Evolutionary conservation across 2,797 vertebrate species (phyloP), one percentile per base, ranked within the genome.

Genomic region (Steatocranus sp.): DNA sequence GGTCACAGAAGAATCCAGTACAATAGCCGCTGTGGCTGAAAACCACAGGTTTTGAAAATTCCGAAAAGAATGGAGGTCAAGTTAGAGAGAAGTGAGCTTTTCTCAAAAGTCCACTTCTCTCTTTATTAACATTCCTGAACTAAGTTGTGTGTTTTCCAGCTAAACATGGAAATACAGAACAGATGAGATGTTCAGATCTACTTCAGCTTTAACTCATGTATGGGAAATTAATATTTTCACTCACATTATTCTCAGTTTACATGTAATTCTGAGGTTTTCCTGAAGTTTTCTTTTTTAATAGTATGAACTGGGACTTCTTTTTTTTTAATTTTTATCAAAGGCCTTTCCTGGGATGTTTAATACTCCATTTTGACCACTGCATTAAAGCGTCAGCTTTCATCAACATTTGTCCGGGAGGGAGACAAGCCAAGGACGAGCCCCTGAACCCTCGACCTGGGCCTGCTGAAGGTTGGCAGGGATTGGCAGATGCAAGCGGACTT

Each of bases 231-330:
- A 34, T 34, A n/a, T 58, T 58, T 32, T 58, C 27, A 32, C 17
- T 61, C 2, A 61, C 56, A 7, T 61, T 61, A 61, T 32, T 11
- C 30, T 61, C 56, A 61, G 17, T 34, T 61, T 61, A 34, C 17
- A 34, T n/a, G 9, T 18, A 61, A 61, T 34, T 11, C 2, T 34
- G 54, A 61, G 17, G 30, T 32, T 58, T 58, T n/a, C 3, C 17
- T 58, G 8, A n/a, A 2, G 0, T 58, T 58, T 32, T 58, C 27
- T 58, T 58, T 0, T 32, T n/a, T 34, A 34, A 58, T 32, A 18
- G 17, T 0, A 58, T 18, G 0, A 56, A 56, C 54, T 34, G 30
- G 27, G 30, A 58, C 17, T 18, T 27, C 5, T 8, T 0, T 25
- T 7, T 1, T 51, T n/a, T n/a, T n/a, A n/a, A n/a, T 9, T 9